Evolutionary conservation across 2,888 invertebrate genomes (phyloP), one percentile per base, ranked within the genome.

Genomic region (Meteorus cinctellus): DNA sequence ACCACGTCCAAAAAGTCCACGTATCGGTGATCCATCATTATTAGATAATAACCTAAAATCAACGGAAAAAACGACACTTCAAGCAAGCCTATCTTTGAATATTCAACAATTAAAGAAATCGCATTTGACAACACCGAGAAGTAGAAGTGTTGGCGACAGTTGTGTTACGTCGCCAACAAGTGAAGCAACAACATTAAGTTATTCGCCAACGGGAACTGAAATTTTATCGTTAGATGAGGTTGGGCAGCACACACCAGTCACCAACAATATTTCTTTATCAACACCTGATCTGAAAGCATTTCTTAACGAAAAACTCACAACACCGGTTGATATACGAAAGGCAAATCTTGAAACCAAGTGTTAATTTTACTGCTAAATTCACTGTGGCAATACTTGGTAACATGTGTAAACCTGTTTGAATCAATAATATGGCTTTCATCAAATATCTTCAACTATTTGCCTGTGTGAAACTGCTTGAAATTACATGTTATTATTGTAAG

Each of bases 121-220:
- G 12, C 81, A 82, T 36, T 63, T 51, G 31, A 81, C 81, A 4
- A 77, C 83, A 8, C 82, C 84, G 41, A 82, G 87, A 24, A 87
- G 86, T 74, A 83, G 85, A 67, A 86, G 86, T 77, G 85, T 85
- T 14, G 84, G 83, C 12, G 87, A 86, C n/a, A 87, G 87, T 74
- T 88, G 88, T 77, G 85, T 87, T 16, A 88, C 87, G 0, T 89
- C 86, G 36, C 87, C 86, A 4, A 87, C 85, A 10, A 88, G 87
- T 78, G 88, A 89, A 67, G 86, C 84, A 10, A 85, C 84, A 8
- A 81, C 81, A 2, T 59, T 79, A 41, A 76, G 86, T 71, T 88
- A 84, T 73, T 87, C 86, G 34, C 86, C 87, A n/a, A 85, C 87
- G 34, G 84, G 82, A 6, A 86, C 86, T 4, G 87, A 88, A 77